Percentiles rank a stretch among this genome's conserved stretches.
These are phyloP conservation scores for Colostygia pectinataria DNA, from an alignment of 2,888 invertebrate species.

Conservation along the genomic window DNA sequence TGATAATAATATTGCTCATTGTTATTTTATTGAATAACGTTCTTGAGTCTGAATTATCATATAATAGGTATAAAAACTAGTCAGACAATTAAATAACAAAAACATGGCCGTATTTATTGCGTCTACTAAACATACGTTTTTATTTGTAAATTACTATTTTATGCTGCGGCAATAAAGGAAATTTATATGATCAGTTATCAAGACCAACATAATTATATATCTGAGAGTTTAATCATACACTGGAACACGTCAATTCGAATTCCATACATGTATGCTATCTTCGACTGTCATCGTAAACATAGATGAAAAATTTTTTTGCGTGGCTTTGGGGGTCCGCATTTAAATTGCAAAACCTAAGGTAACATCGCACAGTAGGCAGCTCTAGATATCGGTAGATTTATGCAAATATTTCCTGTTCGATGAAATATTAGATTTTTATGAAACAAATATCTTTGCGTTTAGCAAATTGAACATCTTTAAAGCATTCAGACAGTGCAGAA, in stretches of 20 bases:
- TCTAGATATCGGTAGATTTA: too few species aligned
- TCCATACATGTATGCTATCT: slow-evolving; percentile 29
- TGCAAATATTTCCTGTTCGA: too few species aligned
- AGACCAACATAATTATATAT: slow-evolving; percentile 24
- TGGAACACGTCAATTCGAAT: slow-evolving; percentile 23
- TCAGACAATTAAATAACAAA: too few species aligned
- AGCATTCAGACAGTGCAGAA: too few species aligned
- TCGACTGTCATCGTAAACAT: slow-evolving; percentile 32
- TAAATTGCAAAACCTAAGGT: background rate
- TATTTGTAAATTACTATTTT: slow-evolving; percentile 17
- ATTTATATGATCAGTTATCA: slow-evolving; percentile 27
- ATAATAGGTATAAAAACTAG: too few species aligned
- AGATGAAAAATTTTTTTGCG: slow-evolving; percentile 9
- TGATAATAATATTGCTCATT: too few species aligned
- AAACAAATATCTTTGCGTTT: too few species aligned
- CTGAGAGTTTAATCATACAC: slow-evolving; percentile 22
- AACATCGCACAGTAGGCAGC: too few species aligned
- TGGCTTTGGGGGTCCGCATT: slow-evolving; percentile 7
- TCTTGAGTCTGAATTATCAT: too few species aligned
- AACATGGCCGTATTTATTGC: slow-evolving; percentile 1
- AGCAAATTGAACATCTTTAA: too few species aligned
- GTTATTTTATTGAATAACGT: too few species aligned
- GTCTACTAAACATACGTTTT: slow-evolving; percentile 1
- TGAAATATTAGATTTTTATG: too few species aligned
- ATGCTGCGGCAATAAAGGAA: slow-evolving; percentile 10